These are phyloP conservation scores for Dromaius novaehollandiae DNA, from an alignment of 2,113 vertebrate genomes.

Conservation along the genomic window DNA sequence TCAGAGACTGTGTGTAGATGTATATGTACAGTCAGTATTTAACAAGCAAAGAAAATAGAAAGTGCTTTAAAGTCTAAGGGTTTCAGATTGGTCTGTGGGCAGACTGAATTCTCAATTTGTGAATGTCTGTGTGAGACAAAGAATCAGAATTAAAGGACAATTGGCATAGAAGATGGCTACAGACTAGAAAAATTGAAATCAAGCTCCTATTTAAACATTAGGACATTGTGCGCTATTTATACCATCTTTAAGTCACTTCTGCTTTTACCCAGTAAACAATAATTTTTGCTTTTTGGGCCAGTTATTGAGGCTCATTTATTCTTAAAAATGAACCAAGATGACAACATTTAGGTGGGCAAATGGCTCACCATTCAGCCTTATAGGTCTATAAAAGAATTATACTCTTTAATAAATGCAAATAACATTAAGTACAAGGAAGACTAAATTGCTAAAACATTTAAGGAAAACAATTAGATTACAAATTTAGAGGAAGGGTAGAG, in stretches of 20 bases:
- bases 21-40: background rate
- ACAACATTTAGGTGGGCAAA: background rate
- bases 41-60: background rate
- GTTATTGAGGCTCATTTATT: background rate
- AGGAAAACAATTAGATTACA: background rate
- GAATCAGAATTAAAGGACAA: background rate
- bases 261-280: background rate
- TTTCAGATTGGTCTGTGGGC: background rate
- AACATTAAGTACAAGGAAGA: background rate
- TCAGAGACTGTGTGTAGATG: background rate
- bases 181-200: background rate
- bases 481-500: background rate
- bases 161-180: background rate
- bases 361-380: background rate
- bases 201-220: background rate
- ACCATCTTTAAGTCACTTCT: background rate
- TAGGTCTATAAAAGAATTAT: background rate
- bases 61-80: background rate
- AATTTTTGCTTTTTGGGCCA: background rate
- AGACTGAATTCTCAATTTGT: background rate
- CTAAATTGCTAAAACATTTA: background rate
- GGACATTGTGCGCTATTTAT: background rate
- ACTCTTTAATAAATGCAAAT: background rate
- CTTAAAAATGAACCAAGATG: background rate
- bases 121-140: background rate